phyloP scores from a whole-genome alignment of 1,140 invertebrate genomes.

The Trichonephila clavata region DNA sequence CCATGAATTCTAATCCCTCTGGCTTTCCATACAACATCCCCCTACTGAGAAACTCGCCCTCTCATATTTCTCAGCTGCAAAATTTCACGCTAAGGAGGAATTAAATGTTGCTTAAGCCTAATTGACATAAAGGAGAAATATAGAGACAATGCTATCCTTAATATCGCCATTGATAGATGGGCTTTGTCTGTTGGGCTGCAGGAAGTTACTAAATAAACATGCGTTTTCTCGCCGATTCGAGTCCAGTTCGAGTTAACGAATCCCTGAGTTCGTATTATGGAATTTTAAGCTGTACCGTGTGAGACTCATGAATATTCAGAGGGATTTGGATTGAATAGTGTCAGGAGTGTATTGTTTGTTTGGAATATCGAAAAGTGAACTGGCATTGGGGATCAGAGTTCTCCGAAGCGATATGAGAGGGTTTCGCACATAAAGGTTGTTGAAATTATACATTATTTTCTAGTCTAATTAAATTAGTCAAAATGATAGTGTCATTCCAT shows the following conservation, averaged over 20 bases:
- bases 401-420: too few species aligned
- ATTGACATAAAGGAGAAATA: slow-evolving; percentile 42
- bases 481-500: too few species aligned
- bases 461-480: too few species aligned
- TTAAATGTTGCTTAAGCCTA: slow-evolving; percentile 47
- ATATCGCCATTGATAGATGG: slow-evolving; percentile 30
- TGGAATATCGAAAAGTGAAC: too few species aligned
- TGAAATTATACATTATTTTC: too few species aligned
- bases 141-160: slow-evolving; percentile 25
- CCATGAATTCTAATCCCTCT: neutral
- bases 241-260: neutral
- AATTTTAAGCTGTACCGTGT: neutral
- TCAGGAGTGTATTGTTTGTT: neutral
- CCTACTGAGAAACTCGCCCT: neutral
- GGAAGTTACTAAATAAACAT: slow-evolving; percentile 29
- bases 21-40: neutral
- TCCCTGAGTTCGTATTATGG: neutral
- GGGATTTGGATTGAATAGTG: neutral
- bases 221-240: neutral
- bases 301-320: neutral
- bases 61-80: neutral
- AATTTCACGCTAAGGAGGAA: slow-evolving; percentile 14
- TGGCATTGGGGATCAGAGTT: too few species aligned
- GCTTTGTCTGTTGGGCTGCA: neutral
- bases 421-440: too few species aligned